phyloP scores from a whole-genome alignment of 2,113 vertebrate genomes.

The Myotis brandtii region DNA sequence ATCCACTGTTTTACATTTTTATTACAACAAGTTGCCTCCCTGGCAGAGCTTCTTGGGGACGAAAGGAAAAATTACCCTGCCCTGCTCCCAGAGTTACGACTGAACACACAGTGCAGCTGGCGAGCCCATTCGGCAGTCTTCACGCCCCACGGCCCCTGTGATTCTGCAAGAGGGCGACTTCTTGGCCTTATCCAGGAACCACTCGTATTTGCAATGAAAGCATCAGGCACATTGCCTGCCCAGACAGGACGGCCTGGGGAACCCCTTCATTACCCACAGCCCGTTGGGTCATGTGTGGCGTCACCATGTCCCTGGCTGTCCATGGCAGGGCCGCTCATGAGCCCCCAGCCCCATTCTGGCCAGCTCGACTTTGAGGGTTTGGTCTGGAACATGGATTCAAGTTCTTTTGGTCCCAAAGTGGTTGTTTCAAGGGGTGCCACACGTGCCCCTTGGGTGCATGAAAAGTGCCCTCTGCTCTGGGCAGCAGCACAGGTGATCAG shows the following conservation, averaged over 20 bases:
- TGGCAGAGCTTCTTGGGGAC: not conserved
- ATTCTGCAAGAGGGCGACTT: not conserved
- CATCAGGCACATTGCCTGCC: not conserved
- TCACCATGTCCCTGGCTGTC: not conserved
- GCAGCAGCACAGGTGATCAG: not conserved
- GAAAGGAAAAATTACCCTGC: not conserved
- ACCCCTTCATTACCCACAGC: rapidly evolving
- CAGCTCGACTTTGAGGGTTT: rapidly evolving
- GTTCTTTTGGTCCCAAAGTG: not conserved
- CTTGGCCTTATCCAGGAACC: not conserved
- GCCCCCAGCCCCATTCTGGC: not conserved
- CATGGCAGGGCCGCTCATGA: rapidly evolving
- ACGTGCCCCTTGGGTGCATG: rapidly evolving
- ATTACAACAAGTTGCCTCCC: not conserved
- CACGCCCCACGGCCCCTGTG: too few relatives aligned
- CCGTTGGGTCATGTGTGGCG: rapidly evolving
- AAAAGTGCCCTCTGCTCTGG: not conserved
- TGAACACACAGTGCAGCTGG: not conserved
- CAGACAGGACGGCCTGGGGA: not conserved
- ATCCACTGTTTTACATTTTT: not conserved
- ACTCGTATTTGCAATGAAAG: not conserved
- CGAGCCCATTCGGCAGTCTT: not conserved
- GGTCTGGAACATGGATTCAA: not conserved
- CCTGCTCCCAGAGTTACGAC: not conserved
- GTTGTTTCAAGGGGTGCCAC: not conserved